Base-by-base conservation (phyloP, 1,140 invertebrate species). In the Bombus pyrosoma region DNA sequence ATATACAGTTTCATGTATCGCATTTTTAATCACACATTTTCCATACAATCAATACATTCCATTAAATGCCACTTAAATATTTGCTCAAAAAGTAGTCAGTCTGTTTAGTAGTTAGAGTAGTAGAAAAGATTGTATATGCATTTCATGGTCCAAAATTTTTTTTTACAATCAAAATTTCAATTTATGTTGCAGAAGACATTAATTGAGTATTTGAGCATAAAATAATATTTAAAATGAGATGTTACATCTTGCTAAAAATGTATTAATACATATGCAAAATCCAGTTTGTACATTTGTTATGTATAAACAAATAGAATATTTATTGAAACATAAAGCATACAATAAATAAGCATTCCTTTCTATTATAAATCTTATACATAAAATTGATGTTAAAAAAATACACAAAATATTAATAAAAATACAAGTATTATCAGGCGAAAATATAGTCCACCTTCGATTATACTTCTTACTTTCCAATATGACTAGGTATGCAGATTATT, bases 51-150 rank as follows among this genome's bases (percentile, higher is more conserved):
- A 89, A 72, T 83, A 72, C 69, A 80, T 86, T 86, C 73, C 85
- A 72, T 89, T 89, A 90, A 90, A 83, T 62, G 78, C 85, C 91
- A 91, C 88, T 87, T 91, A 91, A 93, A 93, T 93, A 93, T 88
- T 89, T 93, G 92, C 93, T 89, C 91, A 91, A 91, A 93, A 93
- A 86, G 90, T 93, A 93, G 91, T 93, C 93, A 93, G 93, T 93
- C 93, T 93, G 92, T 93, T 93, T 92, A 93, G 88, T 91, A 86
- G 87, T 88, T 91, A 90, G 87, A 90, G 74, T 91, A 91, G 87
- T 88, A 91, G 84, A 91, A 88, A 91, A 88, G 89, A 90, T 86
- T 91, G 85, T 80, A 87, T 91, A 91, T 87, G 69, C 86, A 68
- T 89, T 77, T 80, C 68, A 83, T 91, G 88, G 88, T 89, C 88